These are phyloP conservation scores for Sphyrna mokarran DNA, from an alignment of 2,113 vertebrate species.

Conservation along the genomic window DNA sequence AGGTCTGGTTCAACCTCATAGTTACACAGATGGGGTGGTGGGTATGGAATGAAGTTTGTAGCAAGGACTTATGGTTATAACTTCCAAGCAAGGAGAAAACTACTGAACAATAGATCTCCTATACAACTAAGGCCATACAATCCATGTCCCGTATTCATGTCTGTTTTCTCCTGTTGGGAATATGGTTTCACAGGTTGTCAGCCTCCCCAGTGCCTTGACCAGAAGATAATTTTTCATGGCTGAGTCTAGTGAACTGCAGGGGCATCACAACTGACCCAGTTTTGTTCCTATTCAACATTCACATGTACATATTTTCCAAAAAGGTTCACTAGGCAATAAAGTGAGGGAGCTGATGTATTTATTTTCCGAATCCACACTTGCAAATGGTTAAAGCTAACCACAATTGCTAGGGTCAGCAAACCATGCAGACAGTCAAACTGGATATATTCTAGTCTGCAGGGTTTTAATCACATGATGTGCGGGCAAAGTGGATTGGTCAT, in stretches of 20 bases:
- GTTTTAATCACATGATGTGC: background rate
- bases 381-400: background rate
- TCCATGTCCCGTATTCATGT: background rate
- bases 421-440: background rate
- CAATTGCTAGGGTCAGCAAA: background rate
- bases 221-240: background rate
- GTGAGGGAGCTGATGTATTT: background rate
- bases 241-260: background rate
- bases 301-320: background rate
- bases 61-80: background rate
- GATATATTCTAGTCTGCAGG: background rate
- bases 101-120: background rate
- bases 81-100: background rate
- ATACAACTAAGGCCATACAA: background rate
- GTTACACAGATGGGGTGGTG: background rate
- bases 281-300: background rate
- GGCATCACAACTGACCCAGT: slow-evolving; percentile 6
- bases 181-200: background rate
- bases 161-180: background rate
- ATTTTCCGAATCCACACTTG: background rate
- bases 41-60: background rate
- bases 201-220: background rate
- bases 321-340: background rate
- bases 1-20: background rate
- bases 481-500: no score